Conservation (phyloP, 2,888 invertebrate genomes). For the Drosophila villosipedis region DNA sequence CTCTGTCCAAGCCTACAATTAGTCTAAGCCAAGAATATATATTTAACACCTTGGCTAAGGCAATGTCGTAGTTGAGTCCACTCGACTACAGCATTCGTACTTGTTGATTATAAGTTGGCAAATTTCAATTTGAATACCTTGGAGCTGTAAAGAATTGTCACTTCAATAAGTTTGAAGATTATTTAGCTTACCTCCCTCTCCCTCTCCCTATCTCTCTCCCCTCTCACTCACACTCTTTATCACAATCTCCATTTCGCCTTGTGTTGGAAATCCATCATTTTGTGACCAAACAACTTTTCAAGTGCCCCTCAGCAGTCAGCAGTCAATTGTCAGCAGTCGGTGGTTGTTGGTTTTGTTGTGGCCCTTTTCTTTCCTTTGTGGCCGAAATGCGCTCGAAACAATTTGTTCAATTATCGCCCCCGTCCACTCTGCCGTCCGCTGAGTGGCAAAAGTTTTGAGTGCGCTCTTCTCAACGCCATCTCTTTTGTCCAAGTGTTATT, state of each 20-base stretch:
- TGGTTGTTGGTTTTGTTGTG: conserved; percentile 25
- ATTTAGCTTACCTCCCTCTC: neutral
- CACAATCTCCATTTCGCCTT: conserved; percentile 7
- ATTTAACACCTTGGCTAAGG: too few species aligned
- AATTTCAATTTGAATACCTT: neutral
- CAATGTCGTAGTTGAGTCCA: neutral
- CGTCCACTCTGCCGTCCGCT: conserved; percentile 25
- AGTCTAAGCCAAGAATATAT: too few species aligned
- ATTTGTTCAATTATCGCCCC: conserved; percentile 78
- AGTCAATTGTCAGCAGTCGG: conserved; percentile 21
- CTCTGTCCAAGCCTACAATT: too few species aligned
- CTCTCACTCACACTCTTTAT: neutral
- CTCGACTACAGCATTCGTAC: neutral
- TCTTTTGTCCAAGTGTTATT: conserved; percentile 48
- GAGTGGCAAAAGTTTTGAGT: conserved; percentile 72
- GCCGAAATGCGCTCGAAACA: conserved; percentile 77
- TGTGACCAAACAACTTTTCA: conserved; percentile 43
- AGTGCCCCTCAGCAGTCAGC: conserved; percentile 37
- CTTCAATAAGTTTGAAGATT: neutral
- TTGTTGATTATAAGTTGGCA: neutral
- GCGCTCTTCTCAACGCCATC: conserved; percentile 29
- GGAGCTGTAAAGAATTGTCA: neutral
- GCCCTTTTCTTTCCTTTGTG: conserved; percentile 43
- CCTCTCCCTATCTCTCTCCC: too few species aligned
- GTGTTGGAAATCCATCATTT: conserved; percentile 34